Evolutionary conservation across 2,113 vertebrate genomes (phyloP).

Genomic region (Crypturellus undulatus): DNA sequence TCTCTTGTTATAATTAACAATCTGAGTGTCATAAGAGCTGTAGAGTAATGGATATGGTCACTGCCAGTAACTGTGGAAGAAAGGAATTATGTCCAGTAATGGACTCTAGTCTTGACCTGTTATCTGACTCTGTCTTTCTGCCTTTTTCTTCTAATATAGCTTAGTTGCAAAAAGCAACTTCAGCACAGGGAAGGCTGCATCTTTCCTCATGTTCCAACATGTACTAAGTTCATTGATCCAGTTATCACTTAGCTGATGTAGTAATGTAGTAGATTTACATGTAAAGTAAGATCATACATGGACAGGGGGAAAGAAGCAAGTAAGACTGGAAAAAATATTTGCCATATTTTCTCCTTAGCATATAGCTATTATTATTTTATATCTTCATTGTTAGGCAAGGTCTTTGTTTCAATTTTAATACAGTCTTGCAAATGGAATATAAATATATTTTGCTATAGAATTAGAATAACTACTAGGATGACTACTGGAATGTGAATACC

Average conservation of each 20-base stretch:
- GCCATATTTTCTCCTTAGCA: neutral
- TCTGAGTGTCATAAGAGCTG: neutral
- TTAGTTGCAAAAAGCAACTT: neutral
- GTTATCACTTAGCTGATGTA: neutral
- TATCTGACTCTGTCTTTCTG: neutral
- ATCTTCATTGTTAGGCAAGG: neutral
- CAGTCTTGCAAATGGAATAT: neutral
- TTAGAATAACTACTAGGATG: neutral
- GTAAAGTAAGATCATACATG: neutral
- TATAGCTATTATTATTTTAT: neutral
- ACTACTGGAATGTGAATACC: neutral
- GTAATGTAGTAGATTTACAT: neutral
- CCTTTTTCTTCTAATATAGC: neutral
- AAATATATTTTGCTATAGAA: neutral
- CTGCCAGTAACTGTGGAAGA: neutral
- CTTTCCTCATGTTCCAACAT: accelerated
- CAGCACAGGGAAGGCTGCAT: neutral
- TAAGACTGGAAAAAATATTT: neutral
- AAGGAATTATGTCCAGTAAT: accelerated
- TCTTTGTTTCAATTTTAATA: neutral
- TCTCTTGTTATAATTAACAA: neutral
- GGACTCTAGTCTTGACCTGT: neutral
- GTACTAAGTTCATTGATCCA: neutral
- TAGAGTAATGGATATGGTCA: neutral
- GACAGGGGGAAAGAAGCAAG: neutral